Evolutionary conservation across 2,797 vertebrate genomes (phyloP).

Genomic region (Hephaestus fuliginosus): DNA sequence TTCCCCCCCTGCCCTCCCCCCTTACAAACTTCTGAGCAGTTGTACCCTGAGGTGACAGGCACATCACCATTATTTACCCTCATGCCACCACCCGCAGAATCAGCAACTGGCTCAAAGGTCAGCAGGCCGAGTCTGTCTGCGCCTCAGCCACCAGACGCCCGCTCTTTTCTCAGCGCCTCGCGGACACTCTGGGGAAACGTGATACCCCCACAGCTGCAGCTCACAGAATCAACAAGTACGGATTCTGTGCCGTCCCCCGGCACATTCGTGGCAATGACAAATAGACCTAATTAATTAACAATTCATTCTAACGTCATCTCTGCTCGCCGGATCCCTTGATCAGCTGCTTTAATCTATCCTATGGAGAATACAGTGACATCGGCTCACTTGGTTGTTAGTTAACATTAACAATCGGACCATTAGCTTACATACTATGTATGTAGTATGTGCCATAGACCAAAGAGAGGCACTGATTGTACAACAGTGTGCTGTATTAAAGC

Average conservation of each 20-base stretch:
- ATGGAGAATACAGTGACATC: slow-evolving; percentile 42
- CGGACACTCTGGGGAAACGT: slow-evolving; percentile 63
- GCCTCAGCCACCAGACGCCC: slow-evolving; percentile 58
- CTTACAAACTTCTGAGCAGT: slow-evolving; percentile 60
- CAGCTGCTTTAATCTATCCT: slow-evolving; percentile 44
- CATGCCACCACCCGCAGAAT: slow-evolving; percentile 66
- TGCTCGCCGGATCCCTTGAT: slow-evolving; percentile 44
- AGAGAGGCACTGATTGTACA: background rate
- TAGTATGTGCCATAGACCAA: background rate
- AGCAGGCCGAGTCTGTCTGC: slow-evolving; percentile 61
- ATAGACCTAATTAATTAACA: slow-evolving; percentile 62
- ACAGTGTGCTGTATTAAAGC: background rate
- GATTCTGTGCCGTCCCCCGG: slow-evolving; percentile 13
- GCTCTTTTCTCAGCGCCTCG: slow-evolving; percentile 62
- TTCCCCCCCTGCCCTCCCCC: slow-evolving; percentile 7
- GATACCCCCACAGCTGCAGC: slow-evolving; percentile 77
- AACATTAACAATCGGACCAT: slow-evolving; percentile 22
- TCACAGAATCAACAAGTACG: slow-evolving; percentile 63
- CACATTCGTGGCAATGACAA: slow-evolving; percentile 43
- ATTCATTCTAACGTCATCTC: slow-evolving; percentile 55
- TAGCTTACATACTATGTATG: slow-evolving; percentile 15
- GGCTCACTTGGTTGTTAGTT: slow-evolving; percentile 35
- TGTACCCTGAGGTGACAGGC: slow-evolving; percentile 80
- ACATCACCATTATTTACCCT: slow-evolving; percentile 79
- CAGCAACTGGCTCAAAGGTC: slow-evolving; percentile 80